Evolutionary conservation across 2,797 vertebrate genomes (phyloP).

Genomic region (Agapornis canus): DNA sequence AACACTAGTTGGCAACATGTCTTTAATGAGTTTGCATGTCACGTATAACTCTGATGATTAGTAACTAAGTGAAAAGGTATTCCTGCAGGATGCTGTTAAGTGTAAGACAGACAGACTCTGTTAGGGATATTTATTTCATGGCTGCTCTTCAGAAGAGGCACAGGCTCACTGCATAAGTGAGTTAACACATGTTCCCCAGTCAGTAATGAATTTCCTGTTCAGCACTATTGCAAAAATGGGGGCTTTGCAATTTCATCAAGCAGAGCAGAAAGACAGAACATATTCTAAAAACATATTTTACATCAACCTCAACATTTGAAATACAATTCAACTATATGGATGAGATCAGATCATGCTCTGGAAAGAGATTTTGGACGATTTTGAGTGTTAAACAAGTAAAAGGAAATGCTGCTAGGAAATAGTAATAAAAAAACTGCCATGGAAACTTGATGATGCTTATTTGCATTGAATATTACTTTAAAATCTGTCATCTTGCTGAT

Average conservation of each 20-base stretch:
- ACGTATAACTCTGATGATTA: background rate
- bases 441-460: background rate
- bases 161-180: background rate
- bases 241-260: background rate
- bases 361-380: background rate
- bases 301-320: background rate
- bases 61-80: background rate
- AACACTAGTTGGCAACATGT: background rate
- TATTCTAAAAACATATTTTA: background rate
- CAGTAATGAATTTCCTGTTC: background rate
- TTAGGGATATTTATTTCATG: background rate
- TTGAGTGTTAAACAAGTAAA: background rate
- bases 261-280: fast-evolving
- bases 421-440: background rate
- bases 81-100: background rate
- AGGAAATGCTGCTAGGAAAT: background rate
- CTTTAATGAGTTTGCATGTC: background rate
- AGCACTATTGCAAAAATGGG: background rate
- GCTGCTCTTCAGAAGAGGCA: background rate
- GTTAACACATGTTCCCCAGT: background rate
- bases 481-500: background rate
- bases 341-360: background rate
- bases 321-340: background rate
- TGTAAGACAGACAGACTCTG: background rate
- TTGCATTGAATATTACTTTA: background rate